Evolutionary conservation across 35 echinoderm and acorn worm genomes (phyloP), one percentile per base, ranked within the genome.

Genomic region (Ophiothrix spiculata): DNA sequence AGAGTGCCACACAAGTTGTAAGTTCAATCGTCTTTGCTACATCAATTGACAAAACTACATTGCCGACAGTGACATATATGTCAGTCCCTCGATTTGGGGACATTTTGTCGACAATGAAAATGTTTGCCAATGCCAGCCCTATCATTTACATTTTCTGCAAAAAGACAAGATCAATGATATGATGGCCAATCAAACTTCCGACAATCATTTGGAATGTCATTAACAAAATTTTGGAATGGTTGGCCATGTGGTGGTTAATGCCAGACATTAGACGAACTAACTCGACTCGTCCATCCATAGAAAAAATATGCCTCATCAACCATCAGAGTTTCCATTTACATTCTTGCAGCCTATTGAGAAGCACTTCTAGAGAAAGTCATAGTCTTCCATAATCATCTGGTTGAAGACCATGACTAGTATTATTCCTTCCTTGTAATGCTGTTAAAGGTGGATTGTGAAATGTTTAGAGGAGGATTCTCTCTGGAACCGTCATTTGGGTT

Each of bases 251-350:
- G 80, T 11, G 80, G 17, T 0, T 82, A 82, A 16, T 82, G 39
- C 4, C 41, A 6, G 12, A 56, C 40, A 32, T 82, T 82, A 6
- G 41, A 32, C 23, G 31, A 42, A 41, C 46, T 56, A 25, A 82
- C 80, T 32, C 45, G 32, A 82, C 80, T 32, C 45, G 39, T 14
- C 80, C 80, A 34, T 82, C 32, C 80, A 82, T 82, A 32, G 33
- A 82, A 42, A 80, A 80, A 54, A 8, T 21, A 11, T 54, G 45
- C 21, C 45, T 54, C 21, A 54, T 21, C 45, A 54, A 54, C 45
- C 21, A 54, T 54, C 21, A 54, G 45, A 21, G 45, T 54, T 8
- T 21, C n/a, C n/a, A n/a, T n/a, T n/a, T n/a, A n/a, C n/a, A n/a
- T n/a, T n/a, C n/a, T n/a, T n/a, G n/a, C 21, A 21, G 45, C 21